Conservation (phyloP, 2,888 invertebrate species). For the Gymnosoma rotundatum region DNA sequence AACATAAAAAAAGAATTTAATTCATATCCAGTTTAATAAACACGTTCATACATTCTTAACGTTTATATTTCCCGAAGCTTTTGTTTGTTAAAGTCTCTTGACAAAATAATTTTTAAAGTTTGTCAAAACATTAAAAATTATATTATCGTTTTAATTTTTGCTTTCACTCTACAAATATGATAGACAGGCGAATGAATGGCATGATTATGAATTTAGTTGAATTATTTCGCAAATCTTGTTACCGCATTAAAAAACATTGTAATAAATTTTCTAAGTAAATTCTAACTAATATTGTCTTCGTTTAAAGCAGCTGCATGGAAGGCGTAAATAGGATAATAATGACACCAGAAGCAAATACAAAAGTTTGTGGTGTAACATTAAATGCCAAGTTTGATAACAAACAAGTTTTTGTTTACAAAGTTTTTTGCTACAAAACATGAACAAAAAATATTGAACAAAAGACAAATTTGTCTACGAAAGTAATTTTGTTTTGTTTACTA, state of each 20-base stretch:
- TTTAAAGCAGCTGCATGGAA: not conserved
- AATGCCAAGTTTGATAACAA: slow-evolving; percentile 50
- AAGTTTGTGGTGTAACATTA: slow-evolving; percentile 55
- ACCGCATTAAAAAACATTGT: slow-evolving; percentile 40
- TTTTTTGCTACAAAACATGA: not conserved
- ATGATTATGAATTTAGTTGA: slow-evolving; percentile 48
- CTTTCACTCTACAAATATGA: not conserved
- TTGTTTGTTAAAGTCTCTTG: slow-evolving; percentile 28
- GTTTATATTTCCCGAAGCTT: too few relatives aligned
- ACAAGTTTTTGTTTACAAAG: slow-evolving; percentile 44
- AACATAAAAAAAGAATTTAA: slow-evolving; percentile 21
- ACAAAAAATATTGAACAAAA: not conserved
- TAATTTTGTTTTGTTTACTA: slow-evolving; percentile 34
- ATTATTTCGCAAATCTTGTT: slow-evolving; percentile 57
- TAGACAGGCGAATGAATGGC: slow-evolving; percentile 21
- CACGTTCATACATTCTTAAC: too few relatives aligned
- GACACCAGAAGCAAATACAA: not conserved
- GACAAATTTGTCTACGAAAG: slow-evolving; percentile 35
- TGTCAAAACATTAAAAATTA: slow-evolving; percentile 65
- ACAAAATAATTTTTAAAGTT: slow-evolving; percentile 57
- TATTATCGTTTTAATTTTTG: slow-evolving; percentile 47
- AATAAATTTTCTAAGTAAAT: slow-evolving; percentile 61
- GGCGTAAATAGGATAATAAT: slow-evolving; percentile 8
- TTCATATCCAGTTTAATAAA: slow-evolving; percentile 6
- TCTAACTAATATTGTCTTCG: slow-evolving; percentile 52